Evolutionary conservation across 2,113 vertebrate species (phyloP), one percentile per base, ranked within the genome.

Genomic region (Ageneiosus marmoratus): DNA sequence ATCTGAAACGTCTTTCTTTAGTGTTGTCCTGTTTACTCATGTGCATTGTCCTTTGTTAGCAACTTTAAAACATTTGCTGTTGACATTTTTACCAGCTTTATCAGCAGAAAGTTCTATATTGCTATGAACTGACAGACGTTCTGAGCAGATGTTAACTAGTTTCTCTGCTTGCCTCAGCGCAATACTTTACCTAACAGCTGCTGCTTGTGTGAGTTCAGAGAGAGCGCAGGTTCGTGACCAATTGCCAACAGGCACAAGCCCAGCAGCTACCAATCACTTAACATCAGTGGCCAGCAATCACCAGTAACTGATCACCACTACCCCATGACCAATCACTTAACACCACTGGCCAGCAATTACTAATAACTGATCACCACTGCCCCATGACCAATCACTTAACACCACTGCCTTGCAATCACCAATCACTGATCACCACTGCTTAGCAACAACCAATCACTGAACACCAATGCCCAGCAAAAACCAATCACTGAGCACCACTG

Each of bases 81-180:
- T 5, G 20, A 37, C 32, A 41, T 41, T 34, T 76, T 34, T 34
- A 55, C 10, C 8, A 18, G 34, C 50, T 73, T 73, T 37, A 24
- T 73, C 24, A 73, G 69, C 44, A 73, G 44, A 48, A 76, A 76
- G 29, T 16, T 18, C 2, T 11, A 53, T 2, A 55, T 37, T 24
- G 73, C 37, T 24, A 37, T 4, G 18, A 22, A 34, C 29, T 74
- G 29, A 37, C 69, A 73, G 69, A 55, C 29, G 55, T 34, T 55
- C 50, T 37, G 73, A 76, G 73, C 73, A 76, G 73, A 76, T 76
- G 73, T 76, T 76, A 55, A 55, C 29, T 37, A 55, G 29, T 37
- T 53, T 55, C 29, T 24, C 18, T 55, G 73, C 73, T 76, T 76
- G 48, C 5, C 44, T 73, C 69, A 73, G 69, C 44, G 44, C 29